Conservation (phyloP, 2,797 vertebrate genomes). For the Denticeps clupeoides region DNA sequence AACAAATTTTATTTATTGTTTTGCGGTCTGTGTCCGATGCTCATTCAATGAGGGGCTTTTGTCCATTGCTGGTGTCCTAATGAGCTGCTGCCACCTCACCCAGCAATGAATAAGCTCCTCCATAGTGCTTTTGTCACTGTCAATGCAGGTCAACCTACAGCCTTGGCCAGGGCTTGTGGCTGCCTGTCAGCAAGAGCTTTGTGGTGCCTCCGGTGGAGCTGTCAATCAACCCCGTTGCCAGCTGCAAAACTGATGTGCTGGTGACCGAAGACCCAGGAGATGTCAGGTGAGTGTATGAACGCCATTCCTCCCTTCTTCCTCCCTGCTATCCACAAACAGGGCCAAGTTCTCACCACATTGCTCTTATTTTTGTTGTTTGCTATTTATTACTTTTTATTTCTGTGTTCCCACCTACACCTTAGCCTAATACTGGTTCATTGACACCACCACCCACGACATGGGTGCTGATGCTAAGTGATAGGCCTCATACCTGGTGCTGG, state of each 20-base stretch:
- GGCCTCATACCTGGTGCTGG: conserved; percentile 3
- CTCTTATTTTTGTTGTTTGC: too few relatives aligned
- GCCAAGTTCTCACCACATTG: too few relatives aligned
- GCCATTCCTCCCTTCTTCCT: not conserved
- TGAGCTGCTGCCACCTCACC: too few relatives aligned
- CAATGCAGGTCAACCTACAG: conserved; percentile 77
- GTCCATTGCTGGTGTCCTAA: too few relatives aligned
- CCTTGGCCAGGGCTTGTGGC: conserved; percentile 92
- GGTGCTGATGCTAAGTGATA: conserved; percentile 6
- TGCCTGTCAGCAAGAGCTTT: conserved; percentile 97
- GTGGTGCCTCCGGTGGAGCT: conserved; percentile 94
- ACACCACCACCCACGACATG: conserved; percentile 8
- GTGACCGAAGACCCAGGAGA: conserved; percentile 95
- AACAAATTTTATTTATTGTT: too few relatives aligned
- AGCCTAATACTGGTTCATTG: conserved; percentile 10
- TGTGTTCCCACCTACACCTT: conserved; percentile 5
- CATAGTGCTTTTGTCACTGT: not conserved
- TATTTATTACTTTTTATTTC: too few relatives aligned
- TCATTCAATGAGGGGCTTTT: too few relatives aligned
- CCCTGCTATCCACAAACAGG: too few relatives aligned
- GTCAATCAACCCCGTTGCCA: conserved; percentile 94
- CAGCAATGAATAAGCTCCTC: too few relatives aligned
- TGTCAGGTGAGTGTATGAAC: conserved; percentile 74
- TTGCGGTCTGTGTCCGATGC: too few relatives aligned
- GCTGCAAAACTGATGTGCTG: conserved; percentile 94